Evolutionary conservation across 2,888 invertebrate genomes (phyloP), one percentile per base, ranked within the genome.

Genomic region (Clistopyga incitator): DNA sequence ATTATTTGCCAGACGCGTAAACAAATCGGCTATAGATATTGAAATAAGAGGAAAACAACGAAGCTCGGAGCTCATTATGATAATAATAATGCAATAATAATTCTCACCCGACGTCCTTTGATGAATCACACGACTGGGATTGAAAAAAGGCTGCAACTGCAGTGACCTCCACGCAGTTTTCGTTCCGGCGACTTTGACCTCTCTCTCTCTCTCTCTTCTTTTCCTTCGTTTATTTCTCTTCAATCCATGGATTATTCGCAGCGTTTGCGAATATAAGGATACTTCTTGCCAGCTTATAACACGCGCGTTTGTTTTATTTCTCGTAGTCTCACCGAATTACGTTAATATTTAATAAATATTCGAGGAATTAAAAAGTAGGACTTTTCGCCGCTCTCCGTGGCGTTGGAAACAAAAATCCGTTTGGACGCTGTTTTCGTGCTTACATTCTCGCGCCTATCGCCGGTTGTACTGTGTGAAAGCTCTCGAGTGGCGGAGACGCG

Each of bases 371-470:
- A 29, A 29, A 1, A n/a, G 18, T 2, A 59, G 45, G 45, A 45
- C 38, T 70, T 3, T 34, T 38, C 54, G 52, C 34, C 65, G 61
- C 61, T 77, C 61, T 45, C 59, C 38, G 20, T 54, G 23, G 10
- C 29, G 18, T 52, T 75, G 52, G 50, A 50, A 20, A 54, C n/a
- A 76, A 20, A 54, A 23, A 76, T 18, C 6, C 20, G 25, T 56
- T n/a, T 61, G 18, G 50, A 47, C 38, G 29, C 67, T 34, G 54
- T 61, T 64, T 54, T 34, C n/a, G 38, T 45, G 70, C 50, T 84
- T 70, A 85, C 85, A 85, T 85, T 79, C 67, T 85, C 68, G 81
- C 76, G 72, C 67, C 59, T 67, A 20, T 71, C 68, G 18, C 67
- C 68, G 72, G 72, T 72, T 81, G 54, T 56, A 72, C 72, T 76